These are phyloP conservation scores for Coecobrya sp. DNA, from an alignment of 2,888 invertebrate species.

Conservation along the genomic window DNA sequence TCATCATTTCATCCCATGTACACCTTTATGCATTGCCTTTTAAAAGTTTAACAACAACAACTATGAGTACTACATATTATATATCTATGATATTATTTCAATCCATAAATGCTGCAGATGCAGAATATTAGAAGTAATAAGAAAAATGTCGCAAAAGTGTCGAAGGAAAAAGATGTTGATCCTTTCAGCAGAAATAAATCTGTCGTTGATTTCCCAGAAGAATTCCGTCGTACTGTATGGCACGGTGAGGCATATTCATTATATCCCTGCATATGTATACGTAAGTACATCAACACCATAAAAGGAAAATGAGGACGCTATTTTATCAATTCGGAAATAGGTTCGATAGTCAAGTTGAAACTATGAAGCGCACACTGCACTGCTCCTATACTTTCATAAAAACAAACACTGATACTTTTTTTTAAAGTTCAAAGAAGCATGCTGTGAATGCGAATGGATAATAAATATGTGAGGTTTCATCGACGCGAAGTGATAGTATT, in stretches of 20 bases:
- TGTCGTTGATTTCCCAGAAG: constrained; percentile 77
- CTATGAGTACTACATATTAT: not conserved
- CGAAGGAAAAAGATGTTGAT: constrained; percentile 71
- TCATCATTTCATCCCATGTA: not conserved
- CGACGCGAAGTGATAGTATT: constrained; percentile 29
- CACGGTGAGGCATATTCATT: not conserved
- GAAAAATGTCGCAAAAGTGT: constrained; percentile 68
- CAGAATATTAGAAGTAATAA: constrained; percentile 44
- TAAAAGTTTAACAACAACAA: constrained; percentile 20
- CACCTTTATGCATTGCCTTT: not conserved
- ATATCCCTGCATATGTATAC: not conserved
- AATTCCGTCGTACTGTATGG: constrained; percentile 37
- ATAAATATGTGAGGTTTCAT: constrained; percentile 57
- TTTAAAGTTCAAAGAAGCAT: constrained; percentile 32
- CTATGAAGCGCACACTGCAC: not conserved
- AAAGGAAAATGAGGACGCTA: constrained; percentile 33
- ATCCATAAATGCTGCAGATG: not conserved
- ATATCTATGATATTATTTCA: constrained; percentile 24
- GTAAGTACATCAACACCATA: not conserved
- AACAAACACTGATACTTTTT: constrained; percentile 32
- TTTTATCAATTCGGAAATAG: constrained; percentile 54
- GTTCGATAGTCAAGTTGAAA: constrained; percentile 26
- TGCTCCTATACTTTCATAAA: constrained; percentile 1
- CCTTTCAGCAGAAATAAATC: constrained; percentile 77
- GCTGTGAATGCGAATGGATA: constrained; percentile 50